Base-by-base conservation (phyloP, 2,113 vertebrate genomes). In the Phaethornis superciliosus region DNA sequence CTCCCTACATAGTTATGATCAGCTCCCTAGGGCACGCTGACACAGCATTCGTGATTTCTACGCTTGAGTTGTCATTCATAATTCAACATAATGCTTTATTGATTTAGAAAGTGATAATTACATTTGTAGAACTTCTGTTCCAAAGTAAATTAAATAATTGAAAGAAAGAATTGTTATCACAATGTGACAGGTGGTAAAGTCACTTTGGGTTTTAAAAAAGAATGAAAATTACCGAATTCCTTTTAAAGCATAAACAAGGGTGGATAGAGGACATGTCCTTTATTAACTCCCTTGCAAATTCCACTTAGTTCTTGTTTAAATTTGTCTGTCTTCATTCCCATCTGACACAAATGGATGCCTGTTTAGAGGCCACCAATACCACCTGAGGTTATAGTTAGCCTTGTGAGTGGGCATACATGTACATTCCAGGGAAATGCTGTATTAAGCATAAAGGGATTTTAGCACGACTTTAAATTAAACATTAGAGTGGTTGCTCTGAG, bases 81-180 rank as follows among this genome's bases (percentile, higher is more conserved):
- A 92, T 95, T 96, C 75, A 95, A 55, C 74, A 75, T 37, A 93
- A 87, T 42, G 32, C 37, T 83, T 89, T 77, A 93, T 89, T 71
- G 85, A 88, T 94, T 83, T 92, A 94, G 70, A 94, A 96, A 85
- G 63, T 71, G 95, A 88, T 84, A 93, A 95, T 94, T 93, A 81
- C 72, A 94, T 95, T 84, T 91, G 76, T 68, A 80, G 85, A 84
- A 79, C 42, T 88, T 78, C 77, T 92, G 64, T 76, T 90, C 85
- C 49, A 42, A 78, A 86, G 49, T 55, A 85, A 95, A 94, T 93
- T 84, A 92, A 94, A 93, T 82, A 92, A 93, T 26, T 67, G 64
- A 90, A 92, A 72, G 54, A 89, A 95, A 91, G 44, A 85, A 81
- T 49, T 62, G 40, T 35, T 93, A 68, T 81, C 64, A 86, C 58